These are phyloP conservation scores for Triplophysa dalaica DNA, from an alignment of 2,113 vertebrate genomes.

Conservation along the genomic window DNA sequence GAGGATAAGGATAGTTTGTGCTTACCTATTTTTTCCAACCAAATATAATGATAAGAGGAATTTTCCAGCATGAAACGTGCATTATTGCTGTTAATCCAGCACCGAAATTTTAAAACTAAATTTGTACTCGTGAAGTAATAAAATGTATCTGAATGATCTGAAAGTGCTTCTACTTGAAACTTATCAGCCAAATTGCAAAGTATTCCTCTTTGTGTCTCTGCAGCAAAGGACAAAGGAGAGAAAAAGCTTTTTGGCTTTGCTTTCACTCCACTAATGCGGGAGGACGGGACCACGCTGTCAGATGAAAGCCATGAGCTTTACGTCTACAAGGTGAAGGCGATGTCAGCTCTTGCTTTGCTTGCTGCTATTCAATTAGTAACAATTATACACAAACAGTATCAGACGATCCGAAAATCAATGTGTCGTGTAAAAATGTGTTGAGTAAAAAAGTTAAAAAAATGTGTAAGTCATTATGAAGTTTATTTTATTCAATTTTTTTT, in stretches of 20 bases:
- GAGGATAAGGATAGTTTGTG: too few species aligned
- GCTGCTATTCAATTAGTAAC: not conserved
- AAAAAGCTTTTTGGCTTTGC: slow-evolving; percentile 97
- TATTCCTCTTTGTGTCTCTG: not conserved
- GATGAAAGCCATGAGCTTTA: slow-evolving; percentile 96
- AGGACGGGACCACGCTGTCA: slow-evolving; percentile 93
- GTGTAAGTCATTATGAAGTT: too few species aligned
- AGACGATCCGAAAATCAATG: too few species aligned
- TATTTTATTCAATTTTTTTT: too few species aligned
- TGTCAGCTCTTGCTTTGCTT: not conserved
- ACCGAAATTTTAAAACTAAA: too few species aligned
- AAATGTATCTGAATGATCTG: not conserved
- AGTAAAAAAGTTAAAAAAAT: too few species aligned
- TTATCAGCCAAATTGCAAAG: not conserved
- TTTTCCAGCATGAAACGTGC: too few species aligned
- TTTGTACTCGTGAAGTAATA: not conserved
- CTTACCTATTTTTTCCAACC: too few species aligned
- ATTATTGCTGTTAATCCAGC: too few species aligned
- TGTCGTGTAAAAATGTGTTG: too few species aligned
- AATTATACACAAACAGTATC: too few species aligned
- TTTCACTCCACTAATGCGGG: slow-evolving; percentile 95
- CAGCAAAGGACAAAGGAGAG: slow-evolving; percentile 98
- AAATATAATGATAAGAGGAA: too few species aligned
- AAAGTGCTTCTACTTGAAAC: not conserved
- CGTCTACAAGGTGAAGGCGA: slow-evolving; percentile 88